Evolutionary conservation across 2,113 vertebrate species (phyloP).

Genomic region (Pardalotus punctatus): DNA sequence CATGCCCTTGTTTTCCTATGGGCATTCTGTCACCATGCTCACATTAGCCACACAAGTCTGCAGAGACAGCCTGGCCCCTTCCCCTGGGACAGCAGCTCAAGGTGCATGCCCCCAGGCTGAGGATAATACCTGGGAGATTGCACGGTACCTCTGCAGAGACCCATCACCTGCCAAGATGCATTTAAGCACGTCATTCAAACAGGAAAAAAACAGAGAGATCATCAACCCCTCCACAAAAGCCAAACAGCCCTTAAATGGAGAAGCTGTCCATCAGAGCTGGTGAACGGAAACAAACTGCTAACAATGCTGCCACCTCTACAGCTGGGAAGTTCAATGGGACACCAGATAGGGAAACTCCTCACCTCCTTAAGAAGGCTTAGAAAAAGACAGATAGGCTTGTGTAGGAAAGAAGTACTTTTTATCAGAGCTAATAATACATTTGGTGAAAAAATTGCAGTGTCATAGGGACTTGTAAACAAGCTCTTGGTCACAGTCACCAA

Average conservation of each 20-base stretch:
- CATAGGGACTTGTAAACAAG: not conserved
- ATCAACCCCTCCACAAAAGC: not conserved
- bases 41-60: not conserved
- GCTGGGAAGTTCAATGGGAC: not conserved
- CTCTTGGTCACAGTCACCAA: not conserved
- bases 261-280: not conserved
- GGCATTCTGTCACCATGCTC: not conserved
- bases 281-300: not conserved
- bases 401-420: not conserved
- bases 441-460: not conserved
- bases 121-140: not conserved
- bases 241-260: not conserved
- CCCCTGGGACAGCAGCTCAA: not conserved
- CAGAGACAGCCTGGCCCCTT: not conserved
- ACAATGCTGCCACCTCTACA: not conserved
- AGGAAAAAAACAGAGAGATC: not conserved
- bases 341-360: not conserved
- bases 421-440: not conserved
- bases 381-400: not conserved
- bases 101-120: fast-evolving
- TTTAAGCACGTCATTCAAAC: not conserved
- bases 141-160: not conserved
- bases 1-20: not conserved
- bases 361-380: not conserved
- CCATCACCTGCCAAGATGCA: not conserved